These are phyloP conservation scores for Helleia helle DNA, from an alignment of 2,888 invertebrate species.

Conservation along the genomic window DNA sequence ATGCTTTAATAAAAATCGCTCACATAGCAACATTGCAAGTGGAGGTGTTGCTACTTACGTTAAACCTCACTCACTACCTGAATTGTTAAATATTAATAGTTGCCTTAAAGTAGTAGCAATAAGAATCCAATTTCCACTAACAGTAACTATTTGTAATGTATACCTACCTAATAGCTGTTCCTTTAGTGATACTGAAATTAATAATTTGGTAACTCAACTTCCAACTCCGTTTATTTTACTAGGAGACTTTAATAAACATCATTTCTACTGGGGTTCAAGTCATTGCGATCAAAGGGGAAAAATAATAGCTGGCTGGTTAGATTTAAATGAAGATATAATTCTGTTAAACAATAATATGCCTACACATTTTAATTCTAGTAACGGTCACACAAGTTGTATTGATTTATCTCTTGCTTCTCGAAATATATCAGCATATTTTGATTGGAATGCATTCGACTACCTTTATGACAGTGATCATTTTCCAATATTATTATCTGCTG, in stretches of 20 bases:
- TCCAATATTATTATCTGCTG: too few relatives aligned
- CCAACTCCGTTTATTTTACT: neutral
- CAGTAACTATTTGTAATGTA: neutral
- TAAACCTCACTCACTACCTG: neutral
- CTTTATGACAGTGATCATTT: too few relatives aligned
- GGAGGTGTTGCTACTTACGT: neutral
- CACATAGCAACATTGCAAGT: neutral
- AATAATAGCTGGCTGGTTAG: neutral
- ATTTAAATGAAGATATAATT: neutral
- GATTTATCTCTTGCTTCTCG: too few relatives aligned
- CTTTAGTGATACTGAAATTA: neutral
- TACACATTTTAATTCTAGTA: too few relatives aligned
- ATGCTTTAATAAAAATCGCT: slow-evolving; percentile 1
- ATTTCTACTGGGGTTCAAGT: neutral
- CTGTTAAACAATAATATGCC: neutral
- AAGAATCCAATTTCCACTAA: too few relatives aligned
- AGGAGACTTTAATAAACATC: slow-evolving; percentile 1
- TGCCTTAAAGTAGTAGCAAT: neutral
- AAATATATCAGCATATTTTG: too few relatives aligned
- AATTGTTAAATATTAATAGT: neutral
- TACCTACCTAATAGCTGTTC: neutral
- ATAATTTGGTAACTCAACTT: neutral
- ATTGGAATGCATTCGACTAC: too few relatives aligned
- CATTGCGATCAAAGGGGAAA: neutral
- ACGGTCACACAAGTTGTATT: too few relatives aligned